A percentile compares a stretch with the other conserved stretches of the same genome.
These are phyloP conservation scores for Idaea aversata DNA, from an alignment of 2,888 invertebrate genomes.

Conservation along the genomic window DNA sequence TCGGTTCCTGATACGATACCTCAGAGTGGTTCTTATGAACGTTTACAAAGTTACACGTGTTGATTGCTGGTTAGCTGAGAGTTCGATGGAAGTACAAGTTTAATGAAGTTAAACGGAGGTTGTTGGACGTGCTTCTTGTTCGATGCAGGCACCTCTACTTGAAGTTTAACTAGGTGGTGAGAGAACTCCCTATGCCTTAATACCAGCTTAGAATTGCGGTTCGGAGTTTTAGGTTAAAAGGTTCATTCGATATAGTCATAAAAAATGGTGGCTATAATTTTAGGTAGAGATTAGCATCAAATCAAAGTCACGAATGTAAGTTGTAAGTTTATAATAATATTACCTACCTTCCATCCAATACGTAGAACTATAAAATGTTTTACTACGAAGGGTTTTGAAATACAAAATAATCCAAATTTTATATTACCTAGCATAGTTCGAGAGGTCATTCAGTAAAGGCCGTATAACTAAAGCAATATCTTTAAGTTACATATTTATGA, in stretches of 20 bases:
- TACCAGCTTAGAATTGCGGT: neutral
- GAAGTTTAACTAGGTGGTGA: neutral
- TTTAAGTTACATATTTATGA: constrained; percentile 61
- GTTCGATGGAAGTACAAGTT: constrained; percentile 34
- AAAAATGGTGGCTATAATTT: neutral
- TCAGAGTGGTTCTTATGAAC: constrained; percentile 10
- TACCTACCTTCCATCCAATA: neutral
- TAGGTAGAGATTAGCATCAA: constrained; percentile 1
- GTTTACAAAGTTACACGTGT: constrained; percentile 27
- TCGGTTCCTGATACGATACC: constrained; percentile 9
- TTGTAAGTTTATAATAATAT: neutral
- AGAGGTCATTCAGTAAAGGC: constrained; percentile 36
- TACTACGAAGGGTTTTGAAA: constrained; percentile 15
- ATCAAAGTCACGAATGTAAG: neutral
- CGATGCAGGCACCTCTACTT: constrained; percentile 15
- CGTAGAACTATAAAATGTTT: constrained; percentile 1
- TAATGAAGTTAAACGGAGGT: constrained; percentile 39
- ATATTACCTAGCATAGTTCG: constrained; percentile 37
- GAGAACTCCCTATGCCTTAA: constrained; percentile 9
- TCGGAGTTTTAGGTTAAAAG: neutral
- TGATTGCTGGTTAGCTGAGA: constrained; percentile 33
- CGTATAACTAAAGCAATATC: constrained; percentile 54
- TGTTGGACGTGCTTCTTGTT: constrained; percentile 26
- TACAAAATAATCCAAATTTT: constrained; percentile 37
- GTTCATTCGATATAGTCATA: neutral